Percentiles rank a stretch among this genome's conserved stretches.
phyloP scores from a whole-genome alignment of 2,888 invertebrate species.

The Acanthosepion pharaonis region DNA sequence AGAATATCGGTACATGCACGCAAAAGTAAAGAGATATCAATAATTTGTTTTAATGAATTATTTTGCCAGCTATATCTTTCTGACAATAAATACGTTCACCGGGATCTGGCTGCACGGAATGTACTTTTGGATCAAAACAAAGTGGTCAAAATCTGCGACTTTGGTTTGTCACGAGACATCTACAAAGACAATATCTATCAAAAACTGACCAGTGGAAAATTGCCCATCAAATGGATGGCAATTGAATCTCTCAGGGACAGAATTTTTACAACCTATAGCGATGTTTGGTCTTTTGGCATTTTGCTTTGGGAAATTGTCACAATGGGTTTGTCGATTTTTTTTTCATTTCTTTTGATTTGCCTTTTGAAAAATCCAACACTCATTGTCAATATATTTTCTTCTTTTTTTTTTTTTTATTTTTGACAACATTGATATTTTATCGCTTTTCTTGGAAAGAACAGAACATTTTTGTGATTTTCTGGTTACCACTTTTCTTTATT shows the following conservation, averaged over 20 bases:
- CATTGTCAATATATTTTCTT: too few relatives aligned
- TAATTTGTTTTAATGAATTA: background rate
- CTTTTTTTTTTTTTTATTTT: too few relatives aligned
- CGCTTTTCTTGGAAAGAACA: too few relatives aligned
- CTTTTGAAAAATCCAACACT: too few relatives aligned
- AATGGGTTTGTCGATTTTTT: slow-evolving; percentile 77
- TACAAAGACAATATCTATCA: slow-evolving; percentile 89
- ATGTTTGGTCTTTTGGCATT: slow-evolving; percentile 91
- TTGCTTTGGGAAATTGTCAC: slow-evolving; percentile 91
- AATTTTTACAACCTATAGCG: slow-evolving; percentile 86
- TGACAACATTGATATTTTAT: too few relatives aligned
- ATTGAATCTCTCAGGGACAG: slow-evolving; percentile 78
- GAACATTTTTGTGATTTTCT: too few relatives aligned
- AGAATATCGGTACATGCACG: too few relatives aligned
- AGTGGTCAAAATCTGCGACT: slow-evolving; percentile 88
- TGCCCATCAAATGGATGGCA: slow-evolving; percentile 74
- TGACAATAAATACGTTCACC: slow-evolving; percentile 87
- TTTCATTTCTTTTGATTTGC: background rate
- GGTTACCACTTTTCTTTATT: too few relatives aligned
- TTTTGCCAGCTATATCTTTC: slow-evolving; percentile 83
- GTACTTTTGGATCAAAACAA: slow-evolving; percentile 78
- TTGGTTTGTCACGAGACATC: slow-evolving; percentile 90
- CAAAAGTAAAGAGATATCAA: background rate
- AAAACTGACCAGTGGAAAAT: slow-evolving; percentile 77
- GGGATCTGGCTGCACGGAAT: slow-evolving; percentile 91